These are phyloP conservation scores for Trichogramma pretiosum DNA, from an alignment of 1,140 invertebrate species.

Conservation along the genomic window DNA sequence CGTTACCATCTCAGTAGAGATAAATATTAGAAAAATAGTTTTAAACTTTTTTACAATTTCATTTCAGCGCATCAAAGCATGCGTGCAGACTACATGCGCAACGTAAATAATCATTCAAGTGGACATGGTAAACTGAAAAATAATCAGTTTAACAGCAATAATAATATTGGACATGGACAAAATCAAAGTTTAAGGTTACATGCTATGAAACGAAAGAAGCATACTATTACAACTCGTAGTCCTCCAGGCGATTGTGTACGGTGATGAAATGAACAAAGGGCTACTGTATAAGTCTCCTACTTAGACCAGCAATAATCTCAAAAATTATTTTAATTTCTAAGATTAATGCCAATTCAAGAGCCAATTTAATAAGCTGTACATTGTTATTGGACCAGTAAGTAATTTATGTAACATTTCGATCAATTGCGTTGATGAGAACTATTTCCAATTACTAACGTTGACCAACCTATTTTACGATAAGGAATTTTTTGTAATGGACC, in stretches of 20 bases:
- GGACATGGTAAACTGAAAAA: constrained; percentile 38
- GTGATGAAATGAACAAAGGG: constrained; percentile 36
- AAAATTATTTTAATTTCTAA: no score
- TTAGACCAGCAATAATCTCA: no score
- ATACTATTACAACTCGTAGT: constrained; percentile 31
- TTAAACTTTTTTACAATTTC: background rate
- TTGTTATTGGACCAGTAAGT: no score
- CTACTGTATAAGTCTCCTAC: constrained; percentile 19
- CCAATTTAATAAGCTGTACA: no score
- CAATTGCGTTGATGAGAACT: no score
- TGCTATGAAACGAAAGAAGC: constrained; percentile 39
- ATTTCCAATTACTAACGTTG: no score
- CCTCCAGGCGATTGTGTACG: constrained; percentile 42
- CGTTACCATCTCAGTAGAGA: background rate
- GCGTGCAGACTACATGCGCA: constrained; percentile 32
- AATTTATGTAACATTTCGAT: no score
- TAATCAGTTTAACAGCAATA: constrained; percentile 32
- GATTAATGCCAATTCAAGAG: no score
- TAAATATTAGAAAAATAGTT: background rate
- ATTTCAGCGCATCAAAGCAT: constrained; percentile 35
- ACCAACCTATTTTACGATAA: no score
- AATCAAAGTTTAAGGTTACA: constrained; percentile 35
- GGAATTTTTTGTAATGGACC: no score
- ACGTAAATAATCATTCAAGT: constrained; percentile 35
- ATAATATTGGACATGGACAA: constrained; percentile 29